Conservation (phyloP, 2,888 invertebrate species). For the Lamellibrachia columna region DNA sequence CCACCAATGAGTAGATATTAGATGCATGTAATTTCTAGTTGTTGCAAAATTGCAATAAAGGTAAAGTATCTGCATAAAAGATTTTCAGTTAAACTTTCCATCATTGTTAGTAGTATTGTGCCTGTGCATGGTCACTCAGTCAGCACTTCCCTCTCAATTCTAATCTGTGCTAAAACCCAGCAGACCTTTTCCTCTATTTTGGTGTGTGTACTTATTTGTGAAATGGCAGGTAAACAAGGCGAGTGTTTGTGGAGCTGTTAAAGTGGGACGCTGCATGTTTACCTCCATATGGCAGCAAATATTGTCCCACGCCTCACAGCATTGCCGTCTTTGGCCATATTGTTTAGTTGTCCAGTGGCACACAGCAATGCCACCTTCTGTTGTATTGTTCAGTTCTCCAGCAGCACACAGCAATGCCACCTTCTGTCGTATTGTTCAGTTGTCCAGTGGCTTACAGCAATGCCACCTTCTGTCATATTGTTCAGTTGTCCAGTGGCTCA, state of each 20-base stretch:
- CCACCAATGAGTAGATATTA: no score
- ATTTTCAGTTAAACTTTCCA: no score
- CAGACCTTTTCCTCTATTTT: constrained; percentile 1
- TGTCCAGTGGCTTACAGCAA: no score
- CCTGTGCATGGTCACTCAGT: background rate
- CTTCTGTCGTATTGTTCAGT: background rate
- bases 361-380: background rate
- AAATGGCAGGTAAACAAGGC: background rate
- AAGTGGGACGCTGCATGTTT: background rate
- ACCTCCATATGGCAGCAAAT: background rate
- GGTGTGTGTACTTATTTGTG: background rate
- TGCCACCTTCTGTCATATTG: no score
- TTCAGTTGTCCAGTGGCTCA: no score
- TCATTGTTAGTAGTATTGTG: no score
- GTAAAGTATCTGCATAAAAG: no score
- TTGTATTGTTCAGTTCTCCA: background rate
- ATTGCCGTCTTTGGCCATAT: background rate
- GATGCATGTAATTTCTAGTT: no score
- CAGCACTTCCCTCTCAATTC: background rate
- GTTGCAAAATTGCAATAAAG: no score
- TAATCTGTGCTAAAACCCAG: background rate
- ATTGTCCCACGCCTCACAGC: background rate
- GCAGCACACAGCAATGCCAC: background rate
- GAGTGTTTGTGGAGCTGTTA: background rate
- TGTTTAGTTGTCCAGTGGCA: background rate